A percentile compares a stretch with the other conserved stretches of the same genome.
phyloP scores from a whole-genome alignment of 2,797 vertebrate species.

The Paguma larvata region DNA sequence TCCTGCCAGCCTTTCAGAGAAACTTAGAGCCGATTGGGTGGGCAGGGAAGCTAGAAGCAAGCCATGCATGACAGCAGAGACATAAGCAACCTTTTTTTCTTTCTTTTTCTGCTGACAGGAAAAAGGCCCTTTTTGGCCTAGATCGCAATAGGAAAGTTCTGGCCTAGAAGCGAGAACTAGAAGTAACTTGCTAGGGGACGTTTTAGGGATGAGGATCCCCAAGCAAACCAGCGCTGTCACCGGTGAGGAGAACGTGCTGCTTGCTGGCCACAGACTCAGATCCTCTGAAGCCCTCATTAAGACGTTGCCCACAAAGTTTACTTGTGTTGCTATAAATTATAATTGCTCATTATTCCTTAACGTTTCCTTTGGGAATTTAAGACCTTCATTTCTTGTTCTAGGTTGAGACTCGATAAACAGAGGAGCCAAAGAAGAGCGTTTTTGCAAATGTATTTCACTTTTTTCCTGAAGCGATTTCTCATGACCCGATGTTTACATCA shows the following conservation, averaged over 20 bases:
- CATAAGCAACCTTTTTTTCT: background rate
- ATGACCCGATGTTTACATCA: background rate
- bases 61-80: background rate
- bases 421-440: slow-evolving; percentile 28
- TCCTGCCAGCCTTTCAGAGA: background rate
- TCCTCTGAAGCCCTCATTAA: background rate
- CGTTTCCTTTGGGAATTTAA: slow-evolving; percentile 39
- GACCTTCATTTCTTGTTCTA: slow-evolving; percentile 42
- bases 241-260: background rate
- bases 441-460: slow-evolving; percentile 42
- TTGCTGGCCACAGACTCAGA: background rate
- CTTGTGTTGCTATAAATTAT: slow-evolving; percentile 10
- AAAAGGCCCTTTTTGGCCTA: background rate
- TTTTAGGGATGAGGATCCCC: background rate
- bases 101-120: background rate
- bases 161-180: slow-evolving; percentile 14
- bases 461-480: slow-evolving; percentile 50
- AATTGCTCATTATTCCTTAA: slow-evolving; percentile 7
- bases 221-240: background rate
- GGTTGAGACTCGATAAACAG: slow-evolving; percentile 52
- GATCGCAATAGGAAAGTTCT: background rate
- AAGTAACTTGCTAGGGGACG: background rate
- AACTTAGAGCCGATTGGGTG: background rate
- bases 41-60: background rate
- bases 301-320: background rate